These are phyloP conservation scores for Bubalus kerabau DNA, from an alignment of 2,113 vertebrate genomes.

Conservation along the genomic window DNA sequence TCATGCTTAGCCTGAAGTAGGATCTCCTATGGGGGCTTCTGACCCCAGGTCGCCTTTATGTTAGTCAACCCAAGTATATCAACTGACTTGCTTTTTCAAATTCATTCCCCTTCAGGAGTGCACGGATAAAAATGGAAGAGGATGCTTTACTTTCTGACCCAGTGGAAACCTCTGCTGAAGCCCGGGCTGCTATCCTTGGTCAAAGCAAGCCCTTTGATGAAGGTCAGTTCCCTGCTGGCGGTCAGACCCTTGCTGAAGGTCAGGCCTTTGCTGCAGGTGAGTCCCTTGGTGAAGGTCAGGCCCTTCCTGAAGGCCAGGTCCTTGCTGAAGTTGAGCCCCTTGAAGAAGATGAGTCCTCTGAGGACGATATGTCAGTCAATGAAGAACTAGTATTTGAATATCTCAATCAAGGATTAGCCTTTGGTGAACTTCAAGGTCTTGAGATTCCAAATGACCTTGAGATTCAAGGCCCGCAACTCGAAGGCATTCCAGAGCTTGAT, in stretches of 20 bases:
- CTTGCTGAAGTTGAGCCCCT: slow-evolving; percentile 25
- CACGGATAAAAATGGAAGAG: slow-evolving; percentile 68
- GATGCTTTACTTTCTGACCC: slow-evolving; percentile 70
- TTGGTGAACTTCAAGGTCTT: slow-evolving; percentile 17
- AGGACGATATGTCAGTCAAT: slow-evolving; percentile 30
- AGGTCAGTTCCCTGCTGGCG: slow-evolving; percentile 52
- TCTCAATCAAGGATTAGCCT: slow-evolving; percentile 26
- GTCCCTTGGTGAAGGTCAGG: slow-evolving; percentile 11
- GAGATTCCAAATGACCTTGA: slow-evolving; percentile 40
- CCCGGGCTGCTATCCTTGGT: slow-evolving; percentile 53
- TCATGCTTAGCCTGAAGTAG: background rate
- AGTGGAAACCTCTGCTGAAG: slow-evolving; percentile 64
- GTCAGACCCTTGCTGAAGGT: slow-evolving; percentile 31
- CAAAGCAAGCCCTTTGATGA: slow-evolving; percentile 60
- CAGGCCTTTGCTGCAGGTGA: slow-evolving; percentile 7
- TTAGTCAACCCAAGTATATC: background rate
- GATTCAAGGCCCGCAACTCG: slow-evolving; percentile 13
- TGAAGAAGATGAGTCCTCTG: slow-evolving; percentile 23
- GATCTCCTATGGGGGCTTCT: background rate
- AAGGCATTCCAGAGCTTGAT: slow-evolving; percentile 37
- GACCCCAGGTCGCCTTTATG: background rate
- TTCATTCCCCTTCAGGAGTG: slow-evolving; percentile 54
- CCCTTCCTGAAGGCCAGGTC: slow-evolving; percentile 1
- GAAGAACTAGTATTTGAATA: slow-evolving; percentile 45
- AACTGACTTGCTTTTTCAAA: slow-evolving; percentile 21